Evolutionary conservation across 2,888 invertebrate genomes (phyloP).

Genomic region (Orthosia cruda): DNA sequence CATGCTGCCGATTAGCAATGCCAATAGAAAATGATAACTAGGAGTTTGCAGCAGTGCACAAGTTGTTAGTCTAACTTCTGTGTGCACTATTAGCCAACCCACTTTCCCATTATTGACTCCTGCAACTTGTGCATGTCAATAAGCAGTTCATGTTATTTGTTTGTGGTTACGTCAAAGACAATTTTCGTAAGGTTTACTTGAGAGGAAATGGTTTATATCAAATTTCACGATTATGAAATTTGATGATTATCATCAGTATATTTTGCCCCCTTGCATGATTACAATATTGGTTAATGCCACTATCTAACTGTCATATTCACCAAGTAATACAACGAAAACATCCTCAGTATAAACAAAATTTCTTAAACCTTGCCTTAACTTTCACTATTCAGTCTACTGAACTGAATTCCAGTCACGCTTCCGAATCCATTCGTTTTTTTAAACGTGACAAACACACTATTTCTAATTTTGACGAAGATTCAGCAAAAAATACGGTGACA

Average conservation of each 20-base stretch:
- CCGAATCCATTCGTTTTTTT: constrained; percentile 23
- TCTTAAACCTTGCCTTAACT: not conserved
- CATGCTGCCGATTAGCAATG: constrained; percentile 39
- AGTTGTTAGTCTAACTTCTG: constrained; percentile 11
- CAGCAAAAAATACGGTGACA: constrained; percentile 43
- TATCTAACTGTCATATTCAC: not conserved
- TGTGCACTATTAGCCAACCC: constrained; percentile 50
- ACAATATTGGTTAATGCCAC: no score
- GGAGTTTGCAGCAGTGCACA: constrained; percentile 40
- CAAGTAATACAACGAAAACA: not conserved
- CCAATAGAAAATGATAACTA: constrained; percentile 57
- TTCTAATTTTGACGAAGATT: no score
- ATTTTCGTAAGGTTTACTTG: constrained; percentile 14
- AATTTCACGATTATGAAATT: not conserved
- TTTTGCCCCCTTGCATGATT: no score
- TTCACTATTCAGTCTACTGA: constrained; percentile 18
- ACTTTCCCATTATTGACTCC: constrained; percentile 56
- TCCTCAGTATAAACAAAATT: not conserved
- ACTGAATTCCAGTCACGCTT: constrained; percentile 27
- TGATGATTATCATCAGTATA: no score
- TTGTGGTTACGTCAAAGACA: constrained; percentile 16
- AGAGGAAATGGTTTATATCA: not conserved
- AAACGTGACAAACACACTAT: no score
- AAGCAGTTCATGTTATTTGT: constrained; percentile 8
- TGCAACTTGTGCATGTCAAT: constrained; percentile 36